These are phyloP conservation scores for Crocallis elinguaria DNA, from an alignment of 2,888 invertebrate genomes.

Conservation along the genomic window DNA sequence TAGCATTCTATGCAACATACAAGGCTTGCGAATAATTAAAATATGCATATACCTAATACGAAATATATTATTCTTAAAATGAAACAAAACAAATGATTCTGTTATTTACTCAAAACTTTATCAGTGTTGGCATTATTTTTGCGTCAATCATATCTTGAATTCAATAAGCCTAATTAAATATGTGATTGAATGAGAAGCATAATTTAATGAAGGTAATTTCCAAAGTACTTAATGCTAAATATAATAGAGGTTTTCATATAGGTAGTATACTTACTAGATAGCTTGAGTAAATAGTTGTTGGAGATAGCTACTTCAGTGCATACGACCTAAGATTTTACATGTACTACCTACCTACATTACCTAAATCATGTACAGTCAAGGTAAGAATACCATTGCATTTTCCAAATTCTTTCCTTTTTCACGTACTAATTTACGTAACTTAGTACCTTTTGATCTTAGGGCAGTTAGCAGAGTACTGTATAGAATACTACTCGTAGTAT, in stretches of 20 bases:
- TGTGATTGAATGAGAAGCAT: constrained; percentile 23
- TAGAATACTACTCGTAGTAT: no score
- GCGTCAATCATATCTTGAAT: constrained; percentile 25
- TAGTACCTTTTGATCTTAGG: no score
- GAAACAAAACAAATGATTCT: constrained; percentile 42
- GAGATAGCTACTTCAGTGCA: constrained; percentile 4
- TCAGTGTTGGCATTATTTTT: constrained; percentile 38
- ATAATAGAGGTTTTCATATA: constrained; percentile 41
- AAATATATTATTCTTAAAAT: constrained; percentile 39
- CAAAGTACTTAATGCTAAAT: constrained; percentile 36
- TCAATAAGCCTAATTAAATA: constrained; percentile 26
- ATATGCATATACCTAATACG: constrained; percentile 4
- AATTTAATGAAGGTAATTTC: constrained; percentile 28
- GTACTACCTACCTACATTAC: background rate
- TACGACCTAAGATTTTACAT: background rate
- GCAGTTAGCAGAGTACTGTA: no score
- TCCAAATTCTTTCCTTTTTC: no score
- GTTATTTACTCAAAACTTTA: constrained; percentile 45
- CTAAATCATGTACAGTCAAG: background rate
- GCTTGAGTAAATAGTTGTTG: constrained; percentile 14
- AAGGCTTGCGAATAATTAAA: constrained; percentile 1
- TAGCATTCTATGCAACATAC: background rate
- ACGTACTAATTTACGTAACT: no score
- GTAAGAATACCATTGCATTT: no score
- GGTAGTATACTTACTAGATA: constrained; percentile 5